A percentile compares a stretch with the other conserved stretches of the same genome.
Conservation (phyloP, 2,888 invertebrate genomes). For the Lycaena phlaeas region DNA sequence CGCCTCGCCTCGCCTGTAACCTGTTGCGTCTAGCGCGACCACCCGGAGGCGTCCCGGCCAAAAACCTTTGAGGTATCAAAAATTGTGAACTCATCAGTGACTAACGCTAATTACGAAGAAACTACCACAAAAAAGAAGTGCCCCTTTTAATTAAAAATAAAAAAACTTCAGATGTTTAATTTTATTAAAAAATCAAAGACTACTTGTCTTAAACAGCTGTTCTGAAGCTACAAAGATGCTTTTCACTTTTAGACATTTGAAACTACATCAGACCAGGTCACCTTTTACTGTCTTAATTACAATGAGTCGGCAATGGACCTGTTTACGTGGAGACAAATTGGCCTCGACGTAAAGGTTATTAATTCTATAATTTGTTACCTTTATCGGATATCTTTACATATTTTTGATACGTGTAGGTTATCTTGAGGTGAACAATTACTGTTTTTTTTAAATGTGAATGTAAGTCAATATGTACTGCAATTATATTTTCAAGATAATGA, state of each 20-base stretch:
- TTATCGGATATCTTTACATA: conserved; percentile 14
- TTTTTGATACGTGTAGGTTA: conserved; percentile 13
- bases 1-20: conserved; percentile 1
- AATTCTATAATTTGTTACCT: conserved; percentile 12
- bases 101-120: not conserved
- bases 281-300: not conserved
- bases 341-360: conserved; percentile 16
- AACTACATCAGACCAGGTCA: not conserved
- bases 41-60: not conserved
- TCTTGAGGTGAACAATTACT: conserved; percentile 9
- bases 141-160: too few relatives aligned
- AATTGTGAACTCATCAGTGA: not conserved
- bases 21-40: conserved; percentile 5
- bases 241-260: not conserved
- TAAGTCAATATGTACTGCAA: too few relatives aligned
- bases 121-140: too few relatives aligned
- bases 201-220: not conserved
- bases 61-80: conserved; percentile 1
- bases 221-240: not conserved
- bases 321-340: not conserved
- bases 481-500: too few relatives aligned
- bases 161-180: too few relatives aligned
- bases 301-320: not conserved
- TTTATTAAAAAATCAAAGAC: too few relatives aligned
- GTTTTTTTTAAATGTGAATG: too few relatives aligned